Percentiles rank a stretch among this genome's conserved stretches.
Evolutionary conservation across 2,113 vertebrate species (phyloP).

Genomic region (Pseudorectes ferrugineus): DNA sequence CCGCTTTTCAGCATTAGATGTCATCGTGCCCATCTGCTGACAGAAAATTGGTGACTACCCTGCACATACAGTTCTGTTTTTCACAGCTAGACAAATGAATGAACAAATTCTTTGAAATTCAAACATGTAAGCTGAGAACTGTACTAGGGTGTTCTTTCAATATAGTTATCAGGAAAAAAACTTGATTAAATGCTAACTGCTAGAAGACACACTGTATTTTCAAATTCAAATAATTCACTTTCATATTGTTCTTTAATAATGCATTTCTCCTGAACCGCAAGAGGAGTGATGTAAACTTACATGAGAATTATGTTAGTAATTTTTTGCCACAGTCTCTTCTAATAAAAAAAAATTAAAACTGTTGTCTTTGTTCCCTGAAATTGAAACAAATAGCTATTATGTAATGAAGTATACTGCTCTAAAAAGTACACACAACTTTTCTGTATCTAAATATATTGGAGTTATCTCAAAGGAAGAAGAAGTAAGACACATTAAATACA

Average conservation of each 20-base stretch:
- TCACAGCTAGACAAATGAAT: neutral
- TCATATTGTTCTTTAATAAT: neutral
- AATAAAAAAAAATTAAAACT: neutral
- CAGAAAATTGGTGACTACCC: neutral
- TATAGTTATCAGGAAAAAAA: neutral
- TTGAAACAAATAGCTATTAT: neutral
- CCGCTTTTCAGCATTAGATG: neutral
- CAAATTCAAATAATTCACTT: neutral
- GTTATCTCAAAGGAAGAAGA: neutral
- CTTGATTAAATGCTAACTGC: neutral
- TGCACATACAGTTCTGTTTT: neutral
- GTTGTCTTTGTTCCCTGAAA: neutral
- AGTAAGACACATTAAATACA: neutral
- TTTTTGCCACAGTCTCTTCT: neutral
- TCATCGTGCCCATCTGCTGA: neutral
- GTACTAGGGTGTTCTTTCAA: neutral
- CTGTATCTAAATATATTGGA: neutral
- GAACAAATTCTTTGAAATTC: neutral
- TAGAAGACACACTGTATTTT: neutral
- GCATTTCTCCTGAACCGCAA: neutral
- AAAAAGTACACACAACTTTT: neutral
- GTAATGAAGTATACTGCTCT: neutral
- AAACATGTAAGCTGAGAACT: neutral
- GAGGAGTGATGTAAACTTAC: neutral
- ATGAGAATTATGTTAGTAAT: neutral